Base-by-base conservation (phyloP, 1,140 invertebrate species). In the Phymastichus coffea region DNA sequence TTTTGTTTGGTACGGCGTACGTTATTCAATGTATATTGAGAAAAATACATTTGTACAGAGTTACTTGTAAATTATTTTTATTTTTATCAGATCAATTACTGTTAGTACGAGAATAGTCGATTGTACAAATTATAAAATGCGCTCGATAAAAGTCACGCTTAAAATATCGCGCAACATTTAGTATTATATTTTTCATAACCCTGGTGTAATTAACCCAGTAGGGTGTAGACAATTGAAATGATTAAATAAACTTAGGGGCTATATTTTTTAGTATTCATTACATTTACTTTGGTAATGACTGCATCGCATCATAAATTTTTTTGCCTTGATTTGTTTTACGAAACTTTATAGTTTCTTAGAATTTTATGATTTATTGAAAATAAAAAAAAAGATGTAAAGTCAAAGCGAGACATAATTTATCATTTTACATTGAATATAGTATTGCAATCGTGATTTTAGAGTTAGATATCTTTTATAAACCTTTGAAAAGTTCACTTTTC, bases 171-270 rank as follows among this genome's bases (percentile, higher is more conserved):
- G 76, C 74, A 73, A 76, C 64, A 65, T 68, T 66, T 77, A 77
- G 70, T 73, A 77, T 77, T 78, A 77, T 78, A 77, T 78, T 79
- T 79, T 78, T 78, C 71, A 79, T 77, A 79, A 75, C 55, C 67
- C 71, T 66, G 66, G 70, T 78, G 70, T 73, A 75, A 74, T 73
- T 68, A 66, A 65, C 20, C 56, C 69, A 66, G 64, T 66, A 69
- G 61, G 59, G 51, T 70, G 65, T 76, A 71, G 53, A 63, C 53
- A 60, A 61, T 64, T 63, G 48, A 65, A 63, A 52, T 60, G 65
- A 63, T 63, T 54, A 51, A 56, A 60, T 58, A 33, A 63, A 64
- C 47, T 14, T n/a, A 26, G 38, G 38, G 57, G 30, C 47, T 51
- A 20, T 19, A 49, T 48, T 46, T 38, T 40, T 48, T 15, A 23